phyloP scores from a whole-genome alignment of 1,140 invertebrate genomes.

The Leucophenga varia region DNA sequence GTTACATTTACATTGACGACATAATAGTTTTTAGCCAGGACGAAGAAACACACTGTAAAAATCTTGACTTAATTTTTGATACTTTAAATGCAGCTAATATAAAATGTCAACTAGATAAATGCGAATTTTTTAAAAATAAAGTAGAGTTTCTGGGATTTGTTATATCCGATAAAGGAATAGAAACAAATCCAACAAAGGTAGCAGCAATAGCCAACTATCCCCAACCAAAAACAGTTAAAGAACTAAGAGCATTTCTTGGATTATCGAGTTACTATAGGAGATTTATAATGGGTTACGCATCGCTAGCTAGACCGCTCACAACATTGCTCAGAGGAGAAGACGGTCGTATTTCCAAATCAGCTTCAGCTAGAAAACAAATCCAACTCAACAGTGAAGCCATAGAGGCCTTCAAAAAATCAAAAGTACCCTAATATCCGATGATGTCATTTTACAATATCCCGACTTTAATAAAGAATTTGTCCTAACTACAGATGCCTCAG shows the following conservation, averaged over 20 bases:
- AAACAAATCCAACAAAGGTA: constrained; percentile 25
- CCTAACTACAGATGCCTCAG: constrained; percentile 39
- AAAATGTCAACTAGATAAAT: constrained; percentile 16
- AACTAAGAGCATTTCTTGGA: too few relatives aligned
- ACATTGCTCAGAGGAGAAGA: not conserved
- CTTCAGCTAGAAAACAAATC: constrained; percentile 26
- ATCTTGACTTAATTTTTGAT: too few relatives aligned
- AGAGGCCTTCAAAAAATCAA: constrained; percentile 33
- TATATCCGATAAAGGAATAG: constrained; percentile 14
- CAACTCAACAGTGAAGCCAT: constrained; percentile 25
- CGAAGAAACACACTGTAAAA: too few relatives aligned
- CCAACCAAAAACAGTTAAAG: constrained; percentile 9
- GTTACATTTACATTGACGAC: too few relatives aligned
- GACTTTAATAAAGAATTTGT: constrained; percentile 40
- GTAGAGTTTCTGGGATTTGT: constrained; percentile 21
- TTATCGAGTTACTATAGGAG: not conserved
- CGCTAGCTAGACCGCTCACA: constrained; percentile 2
- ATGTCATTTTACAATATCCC: constrained; percentile 45
- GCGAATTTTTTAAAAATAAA: constrained; percentile 18
- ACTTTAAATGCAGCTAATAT: constrained; percentile 12
- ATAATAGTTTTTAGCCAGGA: too few relatives aligned
- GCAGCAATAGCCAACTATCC: constrained; percentile 20
- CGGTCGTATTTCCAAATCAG: not conserved
- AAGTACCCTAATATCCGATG: constrained; percentile 22
- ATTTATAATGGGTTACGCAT: not conserved